phyloP scores from a whole-genome alignment of 2,113 vertebrate genomes.

The Centropus bengalensis region DNA sequence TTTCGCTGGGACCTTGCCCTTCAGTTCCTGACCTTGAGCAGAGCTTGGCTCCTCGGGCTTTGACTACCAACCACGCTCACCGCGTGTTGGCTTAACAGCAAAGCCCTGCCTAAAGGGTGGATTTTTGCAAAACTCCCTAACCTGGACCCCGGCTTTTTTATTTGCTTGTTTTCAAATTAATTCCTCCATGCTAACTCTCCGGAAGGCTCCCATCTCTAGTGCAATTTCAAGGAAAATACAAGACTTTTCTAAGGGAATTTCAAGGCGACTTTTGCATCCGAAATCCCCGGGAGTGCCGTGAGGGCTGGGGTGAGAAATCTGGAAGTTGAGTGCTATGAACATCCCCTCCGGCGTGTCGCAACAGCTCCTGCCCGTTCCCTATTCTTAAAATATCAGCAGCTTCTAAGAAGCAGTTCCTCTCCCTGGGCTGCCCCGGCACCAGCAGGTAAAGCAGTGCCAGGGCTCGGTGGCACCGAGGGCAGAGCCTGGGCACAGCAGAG shows the following conservation, averaged over 20 bases:
- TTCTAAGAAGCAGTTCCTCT: slow-evolving; percentile 9
- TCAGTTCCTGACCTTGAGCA: neutral
- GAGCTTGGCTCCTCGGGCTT: neutral
- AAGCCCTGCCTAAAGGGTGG: neutral
- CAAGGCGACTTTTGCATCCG: neutral
- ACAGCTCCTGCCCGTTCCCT: slow-evolving; percentile 21
- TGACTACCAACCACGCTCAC: neutral
- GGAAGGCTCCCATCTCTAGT: neutral
- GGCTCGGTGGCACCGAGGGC: neutral
- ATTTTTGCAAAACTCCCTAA: neutral
- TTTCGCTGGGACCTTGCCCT: neutral
- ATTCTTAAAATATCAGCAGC: slow-evolving; percentile 7
- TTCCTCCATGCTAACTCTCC: neutral
- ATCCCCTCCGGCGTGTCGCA: neutral
- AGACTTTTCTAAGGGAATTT: neutral
- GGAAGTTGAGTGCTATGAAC: neutral
- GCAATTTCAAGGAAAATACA: neutral
- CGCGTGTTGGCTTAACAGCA: neutral
- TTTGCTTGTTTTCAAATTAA: neutral
- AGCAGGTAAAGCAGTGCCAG: neutral
- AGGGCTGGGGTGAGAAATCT: neutral
- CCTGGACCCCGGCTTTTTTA: neutral
- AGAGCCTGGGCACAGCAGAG: neutral
- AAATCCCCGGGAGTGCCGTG: neutral
- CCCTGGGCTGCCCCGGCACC: rapidly evolving